A percentile compares a stretch with the other conserved stretches of the same genome.
Evolutionary conservation across 2,888 invertebrate genomes (phyloP).

Genomic region (Thereva nobilitata): DNA sequence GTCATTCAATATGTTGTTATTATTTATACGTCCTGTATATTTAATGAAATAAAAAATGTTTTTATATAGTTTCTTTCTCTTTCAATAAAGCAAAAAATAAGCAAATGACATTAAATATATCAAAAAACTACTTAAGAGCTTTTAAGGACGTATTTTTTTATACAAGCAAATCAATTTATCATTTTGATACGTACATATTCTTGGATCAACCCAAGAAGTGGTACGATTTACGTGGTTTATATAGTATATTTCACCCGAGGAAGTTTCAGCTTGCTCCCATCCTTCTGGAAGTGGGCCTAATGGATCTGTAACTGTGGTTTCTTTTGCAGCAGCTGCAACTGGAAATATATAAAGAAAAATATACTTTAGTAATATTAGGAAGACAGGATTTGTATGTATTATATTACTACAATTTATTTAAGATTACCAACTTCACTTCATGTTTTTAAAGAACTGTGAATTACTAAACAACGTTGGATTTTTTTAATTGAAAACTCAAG

Average conservation of each 20-base stretch:
- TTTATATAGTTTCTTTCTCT: too few relatives aligned
- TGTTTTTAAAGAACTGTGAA: too few relatives aligned
- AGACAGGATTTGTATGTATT: too few relatives aligned
- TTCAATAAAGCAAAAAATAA: conserved; percentile 1
- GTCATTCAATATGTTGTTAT: too few relatives aligned
- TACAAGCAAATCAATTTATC: conserved; percentile 41
- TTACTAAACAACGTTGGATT: too few relatives aligned
- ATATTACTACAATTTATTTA: too few relatives aligned
- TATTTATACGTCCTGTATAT: too few relatives aligned
- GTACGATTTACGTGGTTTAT: conserved; percentile 91
- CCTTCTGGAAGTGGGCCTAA: conserved; percentile 86
- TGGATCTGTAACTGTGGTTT: conserved; percentile 47
- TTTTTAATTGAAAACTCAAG: too few relatives aligned
- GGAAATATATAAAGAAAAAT: conserved; percentile 21
- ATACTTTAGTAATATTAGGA: background rate
- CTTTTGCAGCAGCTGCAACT: conserved; percentile 40
- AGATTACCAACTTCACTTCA: too few relatives aligned
- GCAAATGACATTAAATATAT: conserved; percentile 32
- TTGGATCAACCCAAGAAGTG: conserved; percentile 97
- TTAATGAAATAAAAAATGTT: too few relatives aligned
- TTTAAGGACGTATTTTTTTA: conserved; percentile 17
- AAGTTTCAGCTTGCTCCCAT: conserved; percentile 91
- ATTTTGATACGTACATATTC: conserved; percentile 82
- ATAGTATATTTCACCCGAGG: conserved; percentile 79
- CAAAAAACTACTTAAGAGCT: conserved; percentile 17